Evolutionary conservation across 2,888 invertebrate species (phyloP), one percentile per base, ranked within the genome.

Genomic region (Podotricha telesiphe): DNA sequence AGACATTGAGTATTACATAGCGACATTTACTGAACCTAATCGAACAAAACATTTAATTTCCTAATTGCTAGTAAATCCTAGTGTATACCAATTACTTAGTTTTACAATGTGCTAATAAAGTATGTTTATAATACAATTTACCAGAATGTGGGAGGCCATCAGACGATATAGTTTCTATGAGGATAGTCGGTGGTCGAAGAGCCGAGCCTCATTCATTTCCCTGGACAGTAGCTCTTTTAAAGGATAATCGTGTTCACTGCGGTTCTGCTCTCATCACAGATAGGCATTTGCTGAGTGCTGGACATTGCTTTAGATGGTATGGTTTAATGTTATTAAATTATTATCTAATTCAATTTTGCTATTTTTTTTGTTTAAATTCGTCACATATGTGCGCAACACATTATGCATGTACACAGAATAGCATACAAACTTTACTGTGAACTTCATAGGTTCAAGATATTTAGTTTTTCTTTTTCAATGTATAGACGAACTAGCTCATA

Each of bases 81-180:
- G 28, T 2, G 6, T 28, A 28, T 28, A 28, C 2, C 28, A 6
- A 4, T 6, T 4, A 28, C 28, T 28, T 28, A 28, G 28, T 37
- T 37, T 37, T 37, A 37, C 8, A 37, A 37, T 8, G 10, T 37
- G 10, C 10, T 6, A 5, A 5, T 28, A 28, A 51, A n/a, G n/a
- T 61, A 55, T 50, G n/a, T 65, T 68, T 69, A 47, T 28, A 3
- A 17, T 17, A 11, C 6, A 11, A 64, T 22, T 74, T 47, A 94
- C 95, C 78, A 96, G 87, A 85, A 91, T 80, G 94, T 92, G 88
- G 95, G 84, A 73, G 82, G 78, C 78, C 89, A 56, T 94, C 79
- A 93, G 96, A 75, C 67, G 94, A 93, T 0, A 94, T 95, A 76
- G 94, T 96, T 73, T 86, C 95, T 3, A 94, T 94, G 84, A 86